Percentiles rank a stretch among this genome's conserved stretches.
Conservation (phyloP, 1,140 invertebrate genomes). For the Drosophila rufa region DNA sequence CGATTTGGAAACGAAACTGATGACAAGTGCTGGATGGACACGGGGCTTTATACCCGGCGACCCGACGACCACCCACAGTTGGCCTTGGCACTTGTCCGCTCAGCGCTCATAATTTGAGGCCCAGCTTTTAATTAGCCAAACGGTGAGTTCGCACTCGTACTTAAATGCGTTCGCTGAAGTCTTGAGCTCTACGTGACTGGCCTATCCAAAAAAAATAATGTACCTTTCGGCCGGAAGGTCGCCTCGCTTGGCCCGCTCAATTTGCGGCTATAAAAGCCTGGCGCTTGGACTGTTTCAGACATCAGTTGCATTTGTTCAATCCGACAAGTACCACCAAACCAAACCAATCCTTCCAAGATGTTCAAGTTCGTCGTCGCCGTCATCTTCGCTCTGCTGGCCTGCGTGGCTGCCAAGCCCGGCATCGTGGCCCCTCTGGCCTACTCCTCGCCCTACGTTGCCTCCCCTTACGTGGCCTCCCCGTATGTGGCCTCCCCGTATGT, state of each 20-base stretch:
- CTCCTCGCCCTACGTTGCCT: conserved; percentile 54
- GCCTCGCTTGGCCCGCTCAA: conserved; percentile 2
- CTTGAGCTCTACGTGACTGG: conserved; percentile 55
- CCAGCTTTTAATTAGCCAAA: conserved; percentile 36
- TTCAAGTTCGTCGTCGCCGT: conserved; percentile 76
- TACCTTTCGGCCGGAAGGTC: conserved; percentile 39
- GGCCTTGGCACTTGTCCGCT: conserved; percentile 36
- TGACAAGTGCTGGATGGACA: conserved; percentile 29
- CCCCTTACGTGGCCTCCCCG: conserved; percentile 64
- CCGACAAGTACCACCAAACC: conserved; percentile 39
- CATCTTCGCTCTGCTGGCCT: conserved; percentile 71
- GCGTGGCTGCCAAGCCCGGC: conserved; percentile 74
- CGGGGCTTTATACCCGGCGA: conserved; percentile 50
- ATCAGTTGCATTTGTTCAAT: conserved; percentile 75
- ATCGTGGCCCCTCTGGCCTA: conserved; percentile 79
- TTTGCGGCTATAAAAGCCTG: conserved; percentile 47
- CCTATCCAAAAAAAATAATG: conserved; percentile 30
- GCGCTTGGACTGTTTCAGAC: conserved; percentile 2
- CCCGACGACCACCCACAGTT: conserved; percentile 19
- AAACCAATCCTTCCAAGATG: conserved; percentile 60
- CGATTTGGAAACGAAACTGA: conserved; percentile 56
- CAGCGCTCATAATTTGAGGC: conserved; percentile 12
- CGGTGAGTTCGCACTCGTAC: neutral
- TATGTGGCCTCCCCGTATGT: conserved; percentile 71
- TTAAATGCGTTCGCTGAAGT: conserved; percentile 22